Evolutionary conservation across 2,888 invertebrate species (phyloP), one percentile per base, ranked within the genome.

Genomic region (Harpagoxenus sublaevis): DNA sequence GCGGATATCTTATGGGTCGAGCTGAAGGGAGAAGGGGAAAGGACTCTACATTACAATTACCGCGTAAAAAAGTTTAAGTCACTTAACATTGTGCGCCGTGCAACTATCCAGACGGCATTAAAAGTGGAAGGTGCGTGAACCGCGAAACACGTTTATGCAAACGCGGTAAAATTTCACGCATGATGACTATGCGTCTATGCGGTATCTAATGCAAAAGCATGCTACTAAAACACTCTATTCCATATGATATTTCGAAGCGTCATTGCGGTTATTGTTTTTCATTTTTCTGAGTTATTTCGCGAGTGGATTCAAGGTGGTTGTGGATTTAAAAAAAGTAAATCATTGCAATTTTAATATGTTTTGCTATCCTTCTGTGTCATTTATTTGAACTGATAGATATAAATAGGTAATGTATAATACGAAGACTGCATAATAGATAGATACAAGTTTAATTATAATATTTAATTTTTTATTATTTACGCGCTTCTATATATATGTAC

Each of bases 271-370:
- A 84, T 84, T 73, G 51, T 70, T 74, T 51, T 35, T 53, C 42
- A 48, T 84, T 66, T 66, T 57, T n/a, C 9, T 23, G 81, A 65
- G 4, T 55, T 57, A 55, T 73, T 89, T 84, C 75, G 83, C 84
- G 82, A 86, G 87, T 91, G 88, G 89, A 89, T 92, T 66, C 18
- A 23, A 23, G 23, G 23, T 23, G 23, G 23, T 45, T 15, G 39
- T 39, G 28, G 23, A 28, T 39, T 51, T 0, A n/a, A 8, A 4
- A 15, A 35, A 62, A 10, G 2, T 6, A 23, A 15, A 48, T 48
- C 2, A 15, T 0, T 39, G 31, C 15, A 48, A 1, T 48, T 74
- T 48, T 42, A n/a, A 42, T 42, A 28, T 28, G 28, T 18, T 18
- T 28, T 28, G 3, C 10, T 39, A 0, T 8, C 2, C 5, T 35